Conservation (phyloP, 2,113 vertebrate species). For the Burhinus oedicnemus region DNA sequence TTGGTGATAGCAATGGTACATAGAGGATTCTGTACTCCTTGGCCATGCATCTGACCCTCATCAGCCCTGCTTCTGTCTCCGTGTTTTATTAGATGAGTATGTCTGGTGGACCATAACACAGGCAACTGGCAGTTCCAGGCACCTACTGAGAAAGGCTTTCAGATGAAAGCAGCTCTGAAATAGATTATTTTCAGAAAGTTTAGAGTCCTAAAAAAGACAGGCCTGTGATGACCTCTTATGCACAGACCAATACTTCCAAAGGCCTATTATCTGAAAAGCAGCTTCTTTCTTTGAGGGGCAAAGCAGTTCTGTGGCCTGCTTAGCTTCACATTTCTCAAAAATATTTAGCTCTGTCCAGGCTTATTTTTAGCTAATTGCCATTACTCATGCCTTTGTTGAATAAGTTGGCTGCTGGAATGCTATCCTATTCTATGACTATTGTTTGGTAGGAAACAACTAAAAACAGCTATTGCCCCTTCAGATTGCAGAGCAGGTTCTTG, state of each 20-base stretch:
- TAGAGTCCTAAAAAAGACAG: neutral
- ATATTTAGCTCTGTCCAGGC: neutral
- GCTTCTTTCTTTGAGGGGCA: neutral
- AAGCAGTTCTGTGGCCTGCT: neutral
- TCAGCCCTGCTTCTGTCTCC: neutral
- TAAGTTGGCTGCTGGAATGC: neutral
- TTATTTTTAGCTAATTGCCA: neutral
- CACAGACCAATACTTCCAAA: neutral
- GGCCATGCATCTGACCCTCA: neutral
- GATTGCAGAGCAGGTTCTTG: neutral
- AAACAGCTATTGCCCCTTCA: neutral
- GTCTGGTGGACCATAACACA: neutral
- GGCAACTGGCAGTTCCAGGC: neutral
- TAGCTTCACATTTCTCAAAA: neutral
- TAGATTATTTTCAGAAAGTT: neutral
- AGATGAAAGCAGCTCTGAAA: neutral
- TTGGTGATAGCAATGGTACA: neutral
- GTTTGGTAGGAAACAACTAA: neutral
- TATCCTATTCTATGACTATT: neutral
- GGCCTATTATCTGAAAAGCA: neutral
- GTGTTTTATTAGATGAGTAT: rapidly evolving
- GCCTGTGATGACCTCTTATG: neutral
- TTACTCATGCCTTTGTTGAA: neutral
- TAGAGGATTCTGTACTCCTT: neutral
- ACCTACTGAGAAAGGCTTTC: neutral